These are phyloP conservation scores for Nesometra sesokonis DNA, from an alignment of 35 echinoderm and acorn worm genomes.

Conservation along the genomic window DNA sequence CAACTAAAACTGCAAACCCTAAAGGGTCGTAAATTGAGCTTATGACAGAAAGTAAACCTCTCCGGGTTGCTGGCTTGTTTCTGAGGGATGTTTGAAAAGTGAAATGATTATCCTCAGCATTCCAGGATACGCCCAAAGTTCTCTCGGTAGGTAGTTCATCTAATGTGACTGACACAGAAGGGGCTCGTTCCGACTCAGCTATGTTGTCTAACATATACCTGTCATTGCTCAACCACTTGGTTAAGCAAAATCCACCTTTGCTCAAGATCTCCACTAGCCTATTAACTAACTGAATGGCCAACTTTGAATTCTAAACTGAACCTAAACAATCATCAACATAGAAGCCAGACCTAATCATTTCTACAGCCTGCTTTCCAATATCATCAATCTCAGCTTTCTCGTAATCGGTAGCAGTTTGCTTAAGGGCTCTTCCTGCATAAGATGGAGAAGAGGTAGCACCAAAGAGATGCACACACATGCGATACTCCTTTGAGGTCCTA, in stretches of 20 bases:
- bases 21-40: slow-evolving; percentile 31
- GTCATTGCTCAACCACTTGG: too few relatives aligned
- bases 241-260: too few relatives aligned
- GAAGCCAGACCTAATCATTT: too few relatives aligned
- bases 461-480: slow-evolving; percentile 25
- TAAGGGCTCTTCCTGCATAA: slow-evolving; percentile 28
- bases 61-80: slow-evolving; percentile 15
- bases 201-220: not conserved
- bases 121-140: slow-evolving; percentile 41
- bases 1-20: slow-evolving; percentile 4
- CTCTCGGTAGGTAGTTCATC: slow-evolving; percentile 50
- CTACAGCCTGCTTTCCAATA: not conserved
- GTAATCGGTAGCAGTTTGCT: not conserved
- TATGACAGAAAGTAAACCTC: slow-evolving; percentile 32
- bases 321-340: too few relatives aligned
- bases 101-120: slow-evolving; percentile 38
- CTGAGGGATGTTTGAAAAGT: slow-evolving; percentile 30
- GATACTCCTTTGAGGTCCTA: slow-evolving; percentile 11
- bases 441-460: slow-evolving; percentile 24
- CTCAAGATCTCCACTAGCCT: too few relatives aligned
- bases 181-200: slow-evolving; percentile 23
- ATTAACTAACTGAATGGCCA: too few relatives aligned
- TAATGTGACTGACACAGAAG: not conserved
- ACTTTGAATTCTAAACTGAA: too few relatives aligned
- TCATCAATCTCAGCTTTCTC: not conserved